phyloP scores from a whole-genome alignment of 2,797 vertebrate genomes.

The Monodelphis domestica region DNA sequence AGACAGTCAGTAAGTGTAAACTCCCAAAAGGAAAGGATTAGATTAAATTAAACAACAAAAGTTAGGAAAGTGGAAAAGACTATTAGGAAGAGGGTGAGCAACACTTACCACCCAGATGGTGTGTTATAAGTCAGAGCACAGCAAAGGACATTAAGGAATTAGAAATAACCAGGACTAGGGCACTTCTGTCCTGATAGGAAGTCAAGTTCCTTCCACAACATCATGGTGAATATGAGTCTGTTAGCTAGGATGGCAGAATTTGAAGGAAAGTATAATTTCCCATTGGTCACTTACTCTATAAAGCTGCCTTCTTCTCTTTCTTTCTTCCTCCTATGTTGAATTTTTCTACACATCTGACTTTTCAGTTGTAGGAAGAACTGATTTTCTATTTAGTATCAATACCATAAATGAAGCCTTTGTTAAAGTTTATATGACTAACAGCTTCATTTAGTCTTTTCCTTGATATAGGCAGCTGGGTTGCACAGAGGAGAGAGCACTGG shows the following conservation, averaged over 20 bases:
- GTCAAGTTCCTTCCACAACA: background rate
- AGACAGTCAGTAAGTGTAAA: background rate
- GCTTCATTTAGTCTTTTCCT: background rate
- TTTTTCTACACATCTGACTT: background rate
- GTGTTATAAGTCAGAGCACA: background rate
- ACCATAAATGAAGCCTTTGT: background rate
- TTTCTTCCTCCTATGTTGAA: background rate
- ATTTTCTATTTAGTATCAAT: background rate
- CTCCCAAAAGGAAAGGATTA: background rate
- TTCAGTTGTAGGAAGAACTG: background rate
- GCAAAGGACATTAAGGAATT: background rate
- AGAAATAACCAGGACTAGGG: background rate
- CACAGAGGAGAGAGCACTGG: background rate
- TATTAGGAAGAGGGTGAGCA: background rate
- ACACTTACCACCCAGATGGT: background rate
- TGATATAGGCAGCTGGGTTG: background rate
- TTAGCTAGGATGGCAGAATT: background rate
- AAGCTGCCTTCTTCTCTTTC: background rate
- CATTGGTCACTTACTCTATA: background rate
- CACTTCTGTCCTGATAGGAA: background rate
- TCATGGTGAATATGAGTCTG: background rate
- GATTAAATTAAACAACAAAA: constrained; percentile 19
- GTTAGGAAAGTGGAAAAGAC: background rate
- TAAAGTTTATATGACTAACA: background rate
- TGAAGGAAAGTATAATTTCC: background rate